These are phyloP conservation scores for Strigamia maritima DNA, from an alignment of 2,888 invertebrate genomes.

Conservation along the genomic window DNA sequence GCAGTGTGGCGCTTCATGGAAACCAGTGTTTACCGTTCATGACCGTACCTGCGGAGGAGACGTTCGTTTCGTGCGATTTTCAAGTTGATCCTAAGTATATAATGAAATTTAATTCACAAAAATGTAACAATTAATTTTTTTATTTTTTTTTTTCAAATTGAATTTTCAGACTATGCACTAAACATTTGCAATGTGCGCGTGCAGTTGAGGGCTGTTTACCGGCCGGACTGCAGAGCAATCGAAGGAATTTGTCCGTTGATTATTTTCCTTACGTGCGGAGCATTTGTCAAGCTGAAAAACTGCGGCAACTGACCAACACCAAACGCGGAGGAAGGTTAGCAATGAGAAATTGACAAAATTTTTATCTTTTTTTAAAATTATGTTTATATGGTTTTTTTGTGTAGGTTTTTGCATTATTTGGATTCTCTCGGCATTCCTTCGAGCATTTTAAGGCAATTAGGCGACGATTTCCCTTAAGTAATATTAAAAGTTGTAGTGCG, in stretches of 20 bases:
- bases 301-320: conserved; percentile 59
- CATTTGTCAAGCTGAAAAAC: conserved; percentile 67
- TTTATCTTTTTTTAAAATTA: not conserved
- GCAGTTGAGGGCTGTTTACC: conserved; percentile 50
- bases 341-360: not conserved
- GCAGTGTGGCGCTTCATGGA: not conserved
- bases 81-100: not conserved
- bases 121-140: not conserved
- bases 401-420: conserved; percentile 7
- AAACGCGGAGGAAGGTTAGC: conserved; percentile 58
- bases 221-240: conserved; percentile 56
- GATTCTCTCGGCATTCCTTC: not conserved
- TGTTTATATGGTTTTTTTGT: not conserved
- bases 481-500: not conserved
- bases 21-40: not conserved
- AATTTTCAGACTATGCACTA: conserved; percentile 6
- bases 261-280: conserved; percentile 66
- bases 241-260: conserved; percentile 62
- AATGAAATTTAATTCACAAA: not conserved
- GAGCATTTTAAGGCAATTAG: not conserved
- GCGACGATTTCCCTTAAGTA: not conserved
- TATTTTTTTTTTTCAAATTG: not conserved
- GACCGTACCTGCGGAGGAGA: not conserved
- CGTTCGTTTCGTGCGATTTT: not conserved
- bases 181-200: not conserved